These are phyloP conservation scores for Cuniculus paca DNA, from an alignment of 2,797 vertebrate genomes.

Conservation along the genomic window DNA sequence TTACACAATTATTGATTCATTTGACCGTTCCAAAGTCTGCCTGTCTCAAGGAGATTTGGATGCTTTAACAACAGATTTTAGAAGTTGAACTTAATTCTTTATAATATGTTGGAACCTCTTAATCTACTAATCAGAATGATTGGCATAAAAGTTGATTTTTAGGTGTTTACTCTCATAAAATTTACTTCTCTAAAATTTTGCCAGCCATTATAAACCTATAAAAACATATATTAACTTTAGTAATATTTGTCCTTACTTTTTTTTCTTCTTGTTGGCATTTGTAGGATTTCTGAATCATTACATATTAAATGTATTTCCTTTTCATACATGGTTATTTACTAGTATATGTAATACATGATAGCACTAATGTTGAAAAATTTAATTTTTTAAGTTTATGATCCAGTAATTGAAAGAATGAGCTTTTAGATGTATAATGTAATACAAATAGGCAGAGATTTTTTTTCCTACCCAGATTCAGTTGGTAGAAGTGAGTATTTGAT, in stretches of 20 bases:
- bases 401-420: conserved; percentile 64
- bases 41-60: conserved; percentile 36
- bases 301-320: conserved; percentile 64
- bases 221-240: conserved; percentile 63
- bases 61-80: conserved; percentile 65
- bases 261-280: conserved; percentile 56
- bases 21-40: conserved; percentile 51
- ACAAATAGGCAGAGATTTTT: conserved; percentile 55
- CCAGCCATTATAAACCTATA: conserved; percentile 64
- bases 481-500: conserved; percentile 50
- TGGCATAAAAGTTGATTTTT: conserved; percentile 73
- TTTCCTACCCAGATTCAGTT: conserved; percentile 58
- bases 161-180: conserved; percentile 71
- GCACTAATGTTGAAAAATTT: conserved; percentile 64
- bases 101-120: conserved; percentile 56
- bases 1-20: conserved; percentile 54
- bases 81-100: conserved; percentile 59
- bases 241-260: conserved; percentile 63
- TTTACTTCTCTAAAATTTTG: conserved; percentile 73
- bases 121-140: conserved; percentile 47
- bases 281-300: conserved; percentile 67
- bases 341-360: conserved; percentile 46
- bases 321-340: conserved; percentile 49
- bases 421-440: conserved; percentile 19
- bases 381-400: conserved; percentile 67